Percentiles rank a stretch among this genome's conserved stretches.
Evolutionary conservation across 2,797 vertebrate species (phyloP).

Genomic region (Bryconaethiops microstoma): DNA sequence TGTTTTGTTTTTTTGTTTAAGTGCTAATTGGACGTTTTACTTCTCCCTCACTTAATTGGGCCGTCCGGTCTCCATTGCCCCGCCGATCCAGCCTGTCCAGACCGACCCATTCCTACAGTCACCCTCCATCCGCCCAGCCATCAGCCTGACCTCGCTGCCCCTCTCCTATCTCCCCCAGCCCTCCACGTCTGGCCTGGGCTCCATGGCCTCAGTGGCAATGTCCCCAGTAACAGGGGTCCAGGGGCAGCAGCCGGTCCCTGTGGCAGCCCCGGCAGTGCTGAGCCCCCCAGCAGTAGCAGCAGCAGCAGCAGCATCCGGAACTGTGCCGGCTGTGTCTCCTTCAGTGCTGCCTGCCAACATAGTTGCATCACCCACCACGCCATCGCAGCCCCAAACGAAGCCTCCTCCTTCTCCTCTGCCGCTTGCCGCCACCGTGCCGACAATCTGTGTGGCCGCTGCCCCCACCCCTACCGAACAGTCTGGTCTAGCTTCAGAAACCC

Average conservation of each 20-base stretch:
- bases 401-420: conserved; percentile 66
- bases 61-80: conserved; percentile 83
- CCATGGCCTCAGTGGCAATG: conserved; percentile 70
- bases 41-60: conserved; percentile 54
- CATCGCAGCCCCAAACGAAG: conserved; percentile 79
- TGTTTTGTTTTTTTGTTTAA: neutral
- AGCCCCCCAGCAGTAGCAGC: conserved; percentile 68
- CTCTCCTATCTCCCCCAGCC: conserved; percentile 71
- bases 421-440: conserved; percentile 85
- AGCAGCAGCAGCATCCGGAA: conserved; percentile 63
- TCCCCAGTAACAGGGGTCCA: conserved; percentile 78
- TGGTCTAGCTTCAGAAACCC: conserved; percentile 84
- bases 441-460: conserved; percentile 87
- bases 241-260: conserved; percentile 77
- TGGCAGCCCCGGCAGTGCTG: conserved; percentile 51
- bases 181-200: conserved; percentile 68
- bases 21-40: conserved; percentile 26
- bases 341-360: conserved; percentile 53
- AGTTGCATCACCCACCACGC: conserved; percentile 73
- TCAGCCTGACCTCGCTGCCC: conserved; percentile 74
- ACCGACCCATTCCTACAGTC: conserved; percentile 70
- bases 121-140: conserved; percentile 70
- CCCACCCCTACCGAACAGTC: conserved; percentile 73
- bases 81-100: conserved; percentile 77
- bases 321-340: conserved; percentile 57